Percentiles rank a stretch among this genome's conserved stretches.
Conservation (phyloP, 1,140 invertebrate species). For the Whitmania pigra region DNA sequence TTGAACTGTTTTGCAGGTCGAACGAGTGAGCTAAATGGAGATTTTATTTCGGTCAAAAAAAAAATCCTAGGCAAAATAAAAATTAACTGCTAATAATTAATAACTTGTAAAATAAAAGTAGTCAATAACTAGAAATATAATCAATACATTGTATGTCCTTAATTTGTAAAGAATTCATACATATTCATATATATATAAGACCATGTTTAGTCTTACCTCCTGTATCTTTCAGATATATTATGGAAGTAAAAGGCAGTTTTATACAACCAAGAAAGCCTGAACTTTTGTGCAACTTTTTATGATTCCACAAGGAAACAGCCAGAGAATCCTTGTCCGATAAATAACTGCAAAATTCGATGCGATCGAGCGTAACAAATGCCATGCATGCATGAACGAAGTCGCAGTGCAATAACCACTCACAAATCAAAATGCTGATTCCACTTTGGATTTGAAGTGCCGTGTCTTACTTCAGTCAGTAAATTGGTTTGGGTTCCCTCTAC, state of each 20-base stretch:
- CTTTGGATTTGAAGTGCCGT: conserved; percentile 87
- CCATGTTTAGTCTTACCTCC: conserved; percentile 61
- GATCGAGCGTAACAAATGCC: not conserved
- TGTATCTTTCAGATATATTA: conserved; percentile 85
- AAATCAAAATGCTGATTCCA: conserved; percentile 97
- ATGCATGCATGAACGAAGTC: too few relatives aligned
- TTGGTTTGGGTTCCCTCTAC: conserved; percentile 90
- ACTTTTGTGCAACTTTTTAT: conserved; percentile 81
- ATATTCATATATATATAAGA: too few relatives aligned
- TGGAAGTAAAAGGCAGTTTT: conserved; percentile 70
- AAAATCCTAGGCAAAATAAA: too few relatives aligned
- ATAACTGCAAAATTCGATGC: conserved; percentile 44
- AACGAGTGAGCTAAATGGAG: too few relatives aligned
- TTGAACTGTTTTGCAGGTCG: too few relatives aligned
- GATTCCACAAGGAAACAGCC: conserved; percentile 89
- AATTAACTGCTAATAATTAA: too few relatives aligned
- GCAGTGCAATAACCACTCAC: conserved; percentile 45
- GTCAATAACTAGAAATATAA: too few relatives aligned
- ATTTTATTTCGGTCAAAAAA: too few relatives aligned
- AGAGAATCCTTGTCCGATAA: conserved; percentile 80
- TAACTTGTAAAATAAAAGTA: too few relatives aligned
- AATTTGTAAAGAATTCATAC: too few relatives aligned
- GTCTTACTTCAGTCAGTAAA: conserved; percentile 81
- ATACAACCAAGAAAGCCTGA: conserved; percentile 91
- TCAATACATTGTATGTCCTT: too few relatives aligned